Percentiles rank a stretch among this genome's conserved stretches.
Evolutionary conservation across 2,888 invertebrate genomes (phyloP).

Genomic region (Drosophila barbarae): DNA sequence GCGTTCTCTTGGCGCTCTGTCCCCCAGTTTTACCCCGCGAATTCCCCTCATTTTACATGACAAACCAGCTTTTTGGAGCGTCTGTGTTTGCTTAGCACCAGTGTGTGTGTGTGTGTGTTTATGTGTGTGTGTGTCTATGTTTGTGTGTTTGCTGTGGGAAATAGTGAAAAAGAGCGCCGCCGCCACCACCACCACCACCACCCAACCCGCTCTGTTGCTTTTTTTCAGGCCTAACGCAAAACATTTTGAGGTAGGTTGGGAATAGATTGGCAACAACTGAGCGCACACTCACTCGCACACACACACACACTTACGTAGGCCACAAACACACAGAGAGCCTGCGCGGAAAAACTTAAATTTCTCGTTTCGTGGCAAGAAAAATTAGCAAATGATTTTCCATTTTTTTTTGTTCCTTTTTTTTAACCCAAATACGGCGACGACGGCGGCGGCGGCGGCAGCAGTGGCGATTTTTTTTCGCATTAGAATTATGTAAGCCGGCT

Average conservation of each 20-base stretch:
- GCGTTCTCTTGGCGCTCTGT: constrained; percentile 31
- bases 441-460: constrained; percentile 10
- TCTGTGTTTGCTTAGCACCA: constrained; percentile 45
- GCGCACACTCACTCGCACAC: constrained; percentile 51
- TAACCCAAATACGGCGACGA: constrained; percentile 65
- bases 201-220: constrained; percentile 69
- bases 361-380: constrained; percentile 69
- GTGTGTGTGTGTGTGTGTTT: constrained; percentile 3
- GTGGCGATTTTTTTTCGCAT: constrained; percentile 42
- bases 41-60: constrained; percentile 49
- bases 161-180: constrained; percentile 69
- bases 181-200: constrained; percentile 15
- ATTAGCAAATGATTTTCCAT: constrained; percentile 71
- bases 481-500: constrained; percentile 65
- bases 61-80: constrained; percentile 62
- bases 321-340: constrained; percentile 17
- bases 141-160: constrained; percentile 56
- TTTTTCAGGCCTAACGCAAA: constrained; percentile 74
- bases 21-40: constrained; percentile 14
- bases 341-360: constrained; percentile 71
- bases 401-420: constrained; percentile 46
- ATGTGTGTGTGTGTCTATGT: constrained; percentile 2
- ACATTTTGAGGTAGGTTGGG: constrained; percentile 78
- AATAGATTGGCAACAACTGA: constrained; percentile 74
- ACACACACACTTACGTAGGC: constrained; percentile 5